Conservation (phyloP, 2,888 invertebrate species). For the Brenthis daphne region DNA sequence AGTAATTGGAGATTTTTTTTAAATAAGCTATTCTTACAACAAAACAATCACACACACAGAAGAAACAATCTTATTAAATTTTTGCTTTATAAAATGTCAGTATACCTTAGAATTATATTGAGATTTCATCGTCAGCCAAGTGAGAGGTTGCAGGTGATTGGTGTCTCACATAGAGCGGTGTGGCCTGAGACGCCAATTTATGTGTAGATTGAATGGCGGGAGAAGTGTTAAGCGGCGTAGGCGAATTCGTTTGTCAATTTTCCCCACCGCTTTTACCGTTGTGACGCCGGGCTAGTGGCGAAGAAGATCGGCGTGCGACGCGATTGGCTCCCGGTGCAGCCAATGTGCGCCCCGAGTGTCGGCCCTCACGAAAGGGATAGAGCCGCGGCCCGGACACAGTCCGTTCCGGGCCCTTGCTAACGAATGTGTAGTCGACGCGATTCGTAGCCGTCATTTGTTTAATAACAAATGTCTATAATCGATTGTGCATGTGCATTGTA, state of each 20-base stretch:
- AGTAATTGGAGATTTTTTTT: too few relatives aligned
- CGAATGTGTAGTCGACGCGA: constrained; percentile 58
- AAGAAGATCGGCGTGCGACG: constrained; percentile 48
- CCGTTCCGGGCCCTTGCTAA: constrained; percentile 71
- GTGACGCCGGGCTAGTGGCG: constrained; percentile 59
- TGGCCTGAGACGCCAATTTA: constrained; percentile 62
- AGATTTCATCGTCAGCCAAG: constrained; percentile 36
- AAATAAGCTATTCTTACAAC: too few relatives aligned
- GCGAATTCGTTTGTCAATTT: constrained; percentile 63
- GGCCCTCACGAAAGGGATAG: constrained; percentile 74
- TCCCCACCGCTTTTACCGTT: constrained; percentile 71
- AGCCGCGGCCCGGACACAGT: constrained; percentile 54
- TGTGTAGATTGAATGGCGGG: constrained; percentile 60
- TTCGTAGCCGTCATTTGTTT: constrained; percentile 57
- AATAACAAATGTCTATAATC: constrained; percentile 60
- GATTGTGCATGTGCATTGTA: constrained; percentile 54
- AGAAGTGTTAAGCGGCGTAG: constrained; percentile 53
- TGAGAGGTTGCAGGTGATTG: constrained; percentile 58
- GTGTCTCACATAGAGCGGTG: constrained; percentile 61
- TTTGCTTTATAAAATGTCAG: constrained; percentile 23
- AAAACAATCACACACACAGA: too few relatives aligned
- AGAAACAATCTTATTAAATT: background rate
- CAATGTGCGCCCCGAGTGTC: constrained; percentile 59
- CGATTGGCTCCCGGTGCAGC: constrained; percentile 60
- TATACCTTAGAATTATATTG: constrained; percentile 22